Percentiles rank a stretch among this genome's conserved stretches.
Conservation (phyloP, 2,888 invertebrate genomes). For the Automeris io region DNA sequence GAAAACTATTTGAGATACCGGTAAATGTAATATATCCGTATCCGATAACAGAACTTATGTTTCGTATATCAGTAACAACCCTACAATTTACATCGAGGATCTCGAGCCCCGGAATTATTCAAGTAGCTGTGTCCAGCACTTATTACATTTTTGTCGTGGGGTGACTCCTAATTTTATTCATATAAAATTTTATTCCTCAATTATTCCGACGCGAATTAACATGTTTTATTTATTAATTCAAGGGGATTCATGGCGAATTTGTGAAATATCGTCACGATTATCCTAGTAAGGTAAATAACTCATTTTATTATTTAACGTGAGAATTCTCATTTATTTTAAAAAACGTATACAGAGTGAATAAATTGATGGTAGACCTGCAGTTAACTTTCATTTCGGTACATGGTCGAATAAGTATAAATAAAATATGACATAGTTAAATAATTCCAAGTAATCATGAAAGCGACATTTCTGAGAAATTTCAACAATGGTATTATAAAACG, state of each 20-base stretch:
- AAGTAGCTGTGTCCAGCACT: conserved; percentile 20
- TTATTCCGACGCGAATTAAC: conserved; percentile 39
- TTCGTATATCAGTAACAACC: too few relatives aligned
- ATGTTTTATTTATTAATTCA: conserved; percentile 51
- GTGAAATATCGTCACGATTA: conserved; percentile 33
- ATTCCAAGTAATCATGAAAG: background rate
- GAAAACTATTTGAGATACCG: too few relatives aligned
- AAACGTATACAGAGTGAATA: too few relatives aligned
- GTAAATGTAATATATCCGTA: too few relatives aligned
- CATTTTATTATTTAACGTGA: conserved; percentile 23
- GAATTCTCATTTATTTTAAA: too few relatives aligned
- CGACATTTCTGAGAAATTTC: background rate
- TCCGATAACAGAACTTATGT: too few relatives aligned
- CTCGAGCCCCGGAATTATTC: conserved; percentile 26
- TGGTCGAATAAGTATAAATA: background rate
- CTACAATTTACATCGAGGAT: conserved; percentile 24
- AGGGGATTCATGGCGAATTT: conserved; percentile 44
- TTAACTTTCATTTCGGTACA: conserved; percentile 4
- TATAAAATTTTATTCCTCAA: conserved; percentile 39
- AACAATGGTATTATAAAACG: background rate
- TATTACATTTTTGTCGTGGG: conserved; percentile 23
- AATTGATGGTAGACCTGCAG: conserved; percentile 21
- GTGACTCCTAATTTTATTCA: conserved; percentile 34
- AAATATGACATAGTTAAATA: background rate
- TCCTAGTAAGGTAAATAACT: conserved; percentile 30